A percentile compares a stretch with the other conserved stretches of the same genome.
Evolutionary conservation across 2,888 invertebrate species (phyloP).

Genomic region (Xestobium rufovillosum): DNA sequence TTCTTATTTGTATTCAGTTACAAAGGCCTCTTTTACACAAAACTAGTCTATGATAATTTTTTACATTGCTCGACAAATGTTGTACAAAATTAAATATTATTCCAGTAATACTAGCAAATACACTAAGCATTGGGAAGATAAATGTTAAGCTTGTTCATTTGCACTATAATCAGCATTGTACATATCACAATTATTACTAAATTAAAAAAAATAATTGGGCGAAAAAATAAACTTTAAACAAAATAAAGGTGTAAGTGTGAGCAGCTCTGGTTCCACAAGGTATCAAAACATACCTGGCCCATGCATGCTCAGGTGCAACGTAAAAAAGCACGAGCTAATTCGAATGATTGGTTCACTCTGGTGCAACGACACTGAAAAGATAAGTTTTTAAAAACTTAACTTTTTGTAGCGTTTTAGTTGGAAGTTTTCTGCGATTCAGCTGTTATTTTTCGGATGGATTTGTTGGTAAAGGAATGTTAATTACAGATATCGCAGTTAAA

Average conservation of each 20-base stretch:
- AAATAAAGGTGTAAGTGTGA: constrained; percentile 1
- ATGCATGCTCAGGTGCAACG: constrained; percentile 37
- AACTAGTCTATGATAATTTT: too few relatives aligned
- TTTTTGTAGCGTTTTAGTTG: constrained; percentile 1
- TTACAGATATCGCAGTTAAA: too few relatives aligned
- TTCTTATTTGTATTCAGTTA: too few relatives aligned
- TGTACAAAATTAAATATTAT: constrained; percentile 7
- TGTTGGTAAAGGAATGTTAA: too few relatives aligned
- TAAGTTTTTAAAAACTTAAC: not conserved
- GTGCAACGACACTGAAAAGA: not conserved
- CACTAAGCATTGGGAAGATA: constrained; percentile 8
- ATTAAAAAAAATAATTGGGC: constrained; percentile 6
- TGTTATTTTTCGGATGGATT: too few relatives aligned
- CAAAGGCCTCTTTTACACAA: too few relatives aligned
- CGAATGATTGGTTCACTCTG: not conserved
- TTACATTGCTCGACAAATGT: too few relatives aligned
- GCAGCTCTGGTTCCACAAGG: constrained; percentile 36
- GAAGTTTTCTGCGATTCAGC: too few relatives aligned
- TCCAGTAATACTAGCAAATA: constrained; percentile 10
- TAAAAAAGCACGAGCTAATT: constrained; percentile 18
- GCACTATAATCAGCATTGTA: constrained; percentile 3
- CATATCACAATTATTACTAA: constrained; percentile 8
- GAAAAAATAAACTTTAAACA: constrained; percentile 2
- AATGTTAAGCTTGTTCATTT: constrained; percentile 5
- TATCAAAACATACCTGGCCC: constrained; percentile 41